Percentiles rank a stretch among this genome's conserved stretches.
Conservation (phyloP, 1,140 invertebrate genomes). For the Drosophila nikananu region DNA sequence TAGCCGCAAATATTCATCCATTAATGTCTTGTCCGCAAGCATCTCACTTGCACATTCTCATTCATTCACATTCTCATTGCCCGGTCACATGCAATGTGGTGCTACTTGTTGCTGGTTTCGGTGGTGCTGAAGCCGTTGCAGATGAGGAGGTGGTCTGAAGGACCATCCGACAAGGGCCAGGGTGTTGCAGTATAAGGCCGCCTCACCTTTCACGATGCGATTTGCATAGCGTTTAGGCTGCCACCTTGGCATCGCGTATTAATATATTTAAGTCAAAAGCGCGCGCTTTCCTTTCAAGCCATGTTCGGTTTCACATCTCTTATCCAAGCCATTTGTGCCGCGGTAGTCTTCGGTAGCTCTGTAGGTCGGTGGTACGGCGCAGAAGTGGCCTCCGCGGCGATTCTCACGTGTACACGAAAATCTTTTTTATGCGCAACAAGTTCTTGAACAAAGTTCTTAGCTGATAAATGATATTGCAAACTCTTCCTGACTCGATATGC, state of each 20-base stretch:
- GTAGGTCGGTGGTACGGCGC: conserved; percentile 4
- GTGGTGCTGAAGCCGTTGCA: neutral
- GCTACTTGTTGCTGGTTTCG: conserved; percentile 68
- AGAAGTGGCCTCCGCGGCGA: conserved; percentile 30
- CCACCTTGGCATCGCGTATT: conserved; percentile 50
- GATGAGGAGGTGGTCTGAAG: conserved; percentile 4
- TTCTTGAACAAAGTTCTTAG: conserved; percentile 67
- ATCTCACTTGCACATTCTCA: conserved; percentile 6
- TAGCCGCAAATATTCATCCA: conserved; percentile 35
- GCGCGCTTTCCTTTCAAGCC: conserved; percentile 70
- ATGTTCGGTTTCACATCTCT: conserved; percentile 73
- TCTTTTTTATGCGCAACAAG: conserved; percentile 84
- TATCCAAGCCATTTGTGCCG: conserved; percentile 33
- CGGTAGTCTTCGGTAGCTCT: conserved; percentile 59
- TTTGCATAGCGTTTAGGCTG: conserved; percentile 76
- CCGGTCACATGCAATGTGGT: conserved; percentile 45
- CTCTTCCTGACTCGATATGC: conserved; percentile 70
- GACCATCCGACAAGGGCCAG: conserved; percentile 45
- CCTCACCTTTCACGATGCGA: conserved; percentile 68
- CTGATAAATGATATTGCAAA: conserved; percentile 82
- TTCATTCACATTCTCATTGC: conserved; percentile 3
- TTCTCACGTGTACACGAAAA: conserved; percentile 82
- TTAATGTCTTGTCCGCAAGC: conserved; percentile 54
- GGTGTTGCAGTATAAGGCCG: conserved; percentile 48
- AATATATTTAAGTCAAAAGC: conserved; percentile 59